Evolutionary conservation across 2,797 vertebrate genomes (phyloP), one percentile per base, ranked within the genome.

Genomic region (Allobates femoralis): DNA sequence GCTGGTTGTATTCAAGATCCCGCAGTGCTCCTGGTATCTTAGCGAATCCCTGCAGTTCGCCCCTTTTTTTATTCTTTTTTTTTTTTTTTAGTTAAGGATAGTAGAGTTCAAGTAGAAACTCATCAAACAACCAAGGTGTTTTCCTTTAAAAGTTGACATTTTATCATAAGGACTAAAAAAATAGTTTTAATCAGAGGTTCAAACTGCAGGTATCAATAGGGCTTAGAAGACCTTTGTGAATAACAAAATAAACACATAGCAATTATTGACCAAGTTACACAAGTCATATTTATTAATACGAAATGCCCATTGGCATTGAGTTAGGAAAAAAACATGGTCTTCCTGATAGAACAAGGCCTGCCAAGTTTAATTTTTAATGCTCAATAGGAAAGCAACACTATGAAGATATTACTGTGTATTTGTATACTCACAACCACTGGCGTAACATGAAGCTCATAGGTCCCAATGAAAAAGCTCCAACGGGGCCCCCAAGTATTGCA

Each of bases 1-100:
- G 91, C 93, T 74, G 91, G 91, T 91, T 93, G 69, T 93, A 94
- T 94, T 93, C 93, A 93, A 91, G 92, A 95, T 94, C 93, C 94
- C 92, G 89, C 91, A 92, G 55, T 94, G 93, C 91, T 88, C 78
- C 93, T 91, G 76, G 77, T 92, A 90, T 90, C 92, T 90, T 91
- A 75, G 88, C 80, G 91, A 89, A 90, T 89, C 89, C 89, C 85
- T 90, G 89, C 81, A 84, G 86, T 66, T 84, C 50, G 50, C 67
- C 46, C 74, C 81, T 90, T 90, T 90, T 87, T 85, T 89, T 88
- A 30, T 74, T 83, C 14, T 60, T 71, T 41, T 30, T 64, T 41
- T 67, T 74, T 19, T 71, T 74, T 34, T 30, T 18, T 4, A n/a
- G n/a, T n/a, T n/a, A n/a, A 21, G 55, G 69, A 46, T 23, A 62